phyloP scores from a whole-genome alignment of 2,888 invertebrate species.

The Clunio marinus region DNA sequence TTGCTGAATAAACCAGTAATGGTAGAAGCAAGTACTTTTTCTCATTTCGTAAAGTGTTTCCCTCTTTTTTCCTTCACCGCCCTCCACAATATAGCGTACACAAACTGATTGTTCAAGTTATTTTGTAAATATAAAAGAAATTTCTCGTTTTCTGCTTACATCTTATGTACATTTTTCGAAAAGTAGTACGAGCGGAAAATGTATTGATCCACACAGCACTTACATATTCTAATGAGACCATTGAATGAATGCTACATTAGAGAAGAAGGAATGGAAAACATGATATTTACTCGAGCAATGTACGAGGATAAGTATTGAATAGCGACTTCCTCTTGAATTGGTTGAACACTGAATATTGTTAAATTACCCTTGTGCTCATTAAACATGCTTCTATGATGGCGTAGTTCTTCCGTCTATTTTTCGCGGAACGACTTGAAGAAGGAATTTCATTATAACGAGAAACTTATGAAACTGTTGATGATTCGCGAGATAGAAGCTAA shows the following conservation, averaged over 20 bases:
- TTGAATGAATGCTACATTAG: slow-evolving; percentile 18
- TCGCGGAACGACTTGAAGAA: neutral
- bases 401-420: neutral
- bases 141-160: neutral
- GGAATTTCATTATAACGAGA: slow-evolving; percentile 9
- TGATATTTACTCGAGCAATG: slow-evolving; percentile 31
- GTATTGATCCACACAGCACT: slow-evolving; percentile 26
- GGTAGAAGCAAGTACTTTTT: neutral
- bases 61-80: neutral
- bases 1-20: slow-evolving; percentile 10
- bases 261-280: slow-evolving; percentile 5
- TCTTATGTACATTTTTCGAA: slow-evolving; percentile 7
- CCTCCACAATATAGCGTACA: neutral
- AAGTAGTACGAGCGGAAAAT: slow-evolving; percentile 27
- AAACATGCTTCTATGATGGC: neutral
- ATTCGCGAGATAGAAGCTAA: no score
- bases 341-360: slow-evolving; percentile 8
- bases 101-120: neutral
- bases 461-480: neutral
- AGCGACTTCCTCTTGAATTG: neutral
- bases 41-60: slow-evolving; percentile 18
- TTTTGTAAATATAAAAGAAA: neutral
- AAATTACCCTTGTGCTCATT: slow-evolving; percentile 34
- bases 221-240: slow-evolving; percentile 31
- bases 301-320: neutral